Conservation (phyloP, 2,113 vertebrate genomes). For the Coptodon bakossiorum region DNA sequence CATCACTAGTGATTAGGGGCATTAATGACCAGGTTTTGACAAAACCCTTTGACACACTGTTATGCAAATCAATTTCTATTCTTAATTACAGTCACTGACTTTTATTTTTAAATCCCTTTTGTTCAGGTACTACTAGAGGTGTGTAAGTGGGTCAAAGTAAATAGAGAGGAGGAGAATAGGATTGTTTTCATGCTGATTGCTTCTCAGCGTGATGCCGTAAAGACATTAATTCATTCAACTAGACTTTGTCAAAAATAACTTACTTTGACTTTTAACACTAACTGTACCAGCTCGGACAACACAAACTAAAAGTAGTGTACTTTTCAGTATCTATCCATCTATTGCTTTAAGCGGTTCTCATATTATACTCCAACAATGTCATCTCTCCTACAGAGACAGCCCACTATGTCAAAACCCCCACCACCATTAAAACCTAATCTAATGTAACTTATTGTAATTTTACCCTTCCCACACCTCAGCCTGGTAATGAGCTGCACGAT, state of each 20-base stretch:
- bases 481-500: neutral
- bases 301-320: neutral
- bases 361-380: neutral
- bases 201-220: neutral
- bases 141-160: neutral
- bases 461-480: neutral
- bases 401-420: neutral
- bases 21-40: conserved; percentile 12
- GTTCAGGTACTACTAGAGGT: neutral
- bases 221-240: neutral
- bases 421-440: neutral
- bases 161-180: neutral
- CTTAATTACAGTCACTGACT: conserved; percentile 9
- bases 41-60: conserved; percentile 25
- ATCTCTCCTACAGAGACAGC: neutral
- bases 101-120: neutral
- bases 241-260: neutral
- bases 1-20: neutral
- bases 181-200: neutral
- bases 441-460: neutral
- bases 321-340: neutral
- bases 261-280: neutral
- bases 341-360: neutral
- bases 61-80: conserved; percentile 28
- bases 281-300: neutral